phyloP scores from a whole-genome alignment of 2,888 invertebrate species.

The Caenorhabditis japonica region DNA sequence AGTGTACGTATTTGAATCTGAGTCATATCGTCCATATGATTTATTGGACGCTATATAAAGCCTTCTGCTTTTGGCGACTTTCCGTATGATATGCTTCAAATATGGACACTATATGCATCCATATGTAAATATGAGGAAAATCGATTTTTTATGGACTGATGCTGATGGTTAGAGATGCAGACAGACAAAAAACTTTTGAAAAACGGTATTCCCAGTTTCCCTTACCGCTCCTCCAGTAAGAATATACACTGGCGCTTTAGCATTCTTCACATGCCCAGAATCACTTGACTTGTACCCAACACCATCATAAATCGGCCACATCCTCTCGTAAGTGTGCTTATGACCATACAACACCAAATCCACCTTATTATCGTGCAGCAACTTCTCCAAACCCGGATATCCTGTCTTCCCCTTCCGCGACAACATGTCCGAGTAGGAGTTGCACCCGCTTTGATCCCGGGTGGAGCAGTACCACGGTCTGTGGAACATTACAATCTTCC shows the following conservation, averaged over 20 bases:
- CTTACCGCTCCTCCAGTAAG: conserved; percentile 57
- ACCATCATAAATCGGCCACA: conserved; percentile 92
- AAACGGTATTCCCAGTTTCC: not conserved
- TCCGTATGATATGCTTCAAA: no score
- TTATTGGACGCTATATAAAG: no score
- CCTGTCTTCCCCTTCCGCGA: conserved; percentile 47
- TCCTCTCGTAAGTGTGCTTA: conserved; percentile 94
- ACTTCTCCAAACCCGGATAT: conserved; percentile 83
- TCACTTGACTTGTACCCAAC: conserved; percentile 64
- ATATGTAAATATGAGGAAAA: no score
- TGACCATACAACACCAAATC: conserved; percentile 95
- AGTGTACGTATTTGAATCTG: no score
- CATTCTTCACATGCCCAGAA: conserved; percentile 47
- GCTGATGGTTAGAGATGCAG: no score
- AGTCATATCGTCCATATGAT: no score
- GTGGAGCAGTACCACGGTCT: conserved; percentile 90
- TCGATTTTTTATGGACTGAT: no score
- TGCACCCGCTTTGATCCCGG: conserved; percentile 78
- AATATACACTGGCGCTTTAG: conserved; percentile 57
- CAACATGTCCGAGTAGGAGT: conserved; percentile 36
- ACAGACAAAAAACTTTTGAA: no score
- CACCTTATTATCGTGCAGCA: conserved; percentile 89
- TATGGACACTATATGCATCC: no score
- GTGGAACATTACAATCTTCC: conserved; percentile 90
- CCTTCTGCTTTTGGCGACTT: no score